phyloP scores from a whole-genome alignment of 1,140 invertebrate genomes.

The Anastrepha ludens region DNA sequence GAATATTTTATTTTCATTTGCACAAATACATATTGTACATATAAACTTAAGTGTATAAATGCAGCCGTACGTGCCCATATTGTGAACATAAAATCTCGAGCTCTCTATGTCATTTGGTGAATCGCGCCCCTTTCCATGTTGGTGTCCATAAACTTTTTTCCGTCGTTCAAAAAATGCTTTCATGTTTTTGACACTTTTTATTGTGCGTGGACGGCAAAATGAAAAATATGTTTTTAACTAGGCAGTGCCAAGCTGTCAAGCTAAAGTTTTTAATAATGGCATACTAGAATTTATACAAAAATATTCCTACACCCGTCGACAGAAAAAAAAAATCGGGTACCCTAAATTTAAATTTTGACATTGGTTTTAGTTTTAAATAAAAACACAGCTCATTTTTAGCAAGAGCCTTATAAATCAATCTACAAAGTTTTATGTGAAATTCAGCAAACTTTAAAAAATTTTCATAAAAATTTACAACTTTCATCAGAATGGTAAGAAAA shows the following conservation, averaged over 20 bases:
- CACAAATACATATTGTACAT: background rate
- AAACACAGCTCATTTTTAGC: no score
- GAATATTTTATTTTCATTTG: background rate
- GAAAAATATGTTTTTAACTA: slow-evolving; percentile 45
- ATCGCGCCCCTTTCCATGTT: background rate
- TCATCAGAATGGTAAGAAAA: no score
- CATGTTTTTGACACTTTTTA: slow-evolving; percentile 29
- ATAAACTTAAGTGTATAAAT: background rate
- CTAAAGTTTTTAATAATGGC: background rate
- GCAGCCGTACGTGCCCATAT: background rate
- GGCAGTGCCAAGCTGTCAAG: slow-evolving; percentile 3
- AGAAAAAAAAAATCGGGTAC: no score
- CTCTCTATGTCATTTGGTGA: background rate
- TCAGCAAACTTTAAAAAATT: no score
- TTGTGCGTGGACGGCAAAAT: slow-evolving; percentile 21
- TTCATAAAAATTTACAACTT: no score
- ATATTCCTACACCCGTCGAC: background rate
- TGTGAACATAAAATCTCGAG: background rate
- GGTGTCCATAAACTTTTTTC: background rate
- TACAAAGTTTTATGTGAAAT: no score
- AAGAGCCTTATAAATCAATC: no score
- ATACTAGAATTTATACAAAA: background rate
- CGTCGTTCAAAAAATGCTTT: background rate
- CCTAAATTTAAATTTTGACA: no score
- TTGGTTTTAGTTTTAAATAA: no score